Evolutionary conservation across 2,113 vertebrate genomes (phyloP).

Genomic region (Silurus asotus): DNA sequence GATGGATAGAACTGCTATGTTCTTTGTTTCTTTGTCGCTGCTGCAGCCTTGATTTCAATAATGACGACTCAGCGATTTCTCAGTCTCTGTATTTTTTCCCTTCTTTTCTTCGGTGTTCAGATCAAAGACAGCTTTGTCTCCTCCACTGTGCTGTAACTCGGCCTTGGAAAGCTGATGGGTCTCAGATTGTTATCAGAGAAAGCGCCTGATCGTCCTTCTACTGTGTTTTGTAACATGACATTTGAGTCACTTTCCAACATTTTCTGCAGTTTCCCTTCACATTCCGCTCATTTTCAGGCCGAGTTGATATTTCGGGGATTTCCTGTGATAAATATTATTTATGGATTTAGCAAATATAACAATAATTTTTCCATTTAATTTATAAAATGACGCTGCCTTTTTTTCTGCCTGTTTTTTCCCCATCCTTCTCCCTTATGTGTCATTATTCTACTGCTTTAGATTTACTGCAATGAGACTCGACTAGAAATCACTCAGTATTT

Average conservation of each 20-base stretch:
- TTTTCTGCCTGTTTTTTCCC: not conserved
- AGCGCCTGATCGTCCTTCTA: slow-evolving; percentile 12
- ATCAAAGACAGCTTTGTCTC: slow-evolving; percentile 51
- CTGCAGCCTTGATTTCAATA: slow-evolving; percentile 54
- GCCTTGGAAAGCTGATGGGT: slow-evolving; percentile 36
- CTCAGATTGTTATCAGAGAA: slow-evolving; percentile 49
- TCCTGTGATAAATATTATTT: not conserved
- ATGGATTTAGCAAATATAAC: not conserved
- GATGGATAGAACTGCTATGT: not conserved
- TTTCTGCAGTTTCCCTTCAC: slow-evolving; percentile 35
- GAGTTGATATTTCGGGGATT: not conserved
- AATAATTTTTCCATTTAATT: not conserved
- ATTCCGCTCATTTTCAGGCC: not conserved
- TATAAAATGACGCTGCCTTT: not conserved
- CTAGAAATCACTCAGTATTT: not conserved
- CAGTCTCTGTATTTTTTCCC: not conserved
- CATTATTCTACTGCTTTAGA: not conserved
- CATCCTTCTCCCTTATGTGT: not conserved
- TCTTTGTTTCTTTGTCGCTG: slow-evolving; percentile 6
- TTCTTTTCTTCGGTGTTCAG: slow-evolving; percentile 46
- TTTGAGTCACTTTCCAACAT: slow-evolving; percentile 42
- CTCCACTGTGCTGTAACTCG: slow-evolving; percentile 30
- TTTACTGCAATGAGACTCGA: not conserved
- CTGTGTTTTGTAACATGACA: slow-evolving; percentile 52
- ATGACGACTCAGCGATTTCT: slow-evolving; percentile 44